Evolutionary conservation across 2,888 invertebrate species (phyloP).

Genomic region (Lordiphosa fenestrarum): DNA sequence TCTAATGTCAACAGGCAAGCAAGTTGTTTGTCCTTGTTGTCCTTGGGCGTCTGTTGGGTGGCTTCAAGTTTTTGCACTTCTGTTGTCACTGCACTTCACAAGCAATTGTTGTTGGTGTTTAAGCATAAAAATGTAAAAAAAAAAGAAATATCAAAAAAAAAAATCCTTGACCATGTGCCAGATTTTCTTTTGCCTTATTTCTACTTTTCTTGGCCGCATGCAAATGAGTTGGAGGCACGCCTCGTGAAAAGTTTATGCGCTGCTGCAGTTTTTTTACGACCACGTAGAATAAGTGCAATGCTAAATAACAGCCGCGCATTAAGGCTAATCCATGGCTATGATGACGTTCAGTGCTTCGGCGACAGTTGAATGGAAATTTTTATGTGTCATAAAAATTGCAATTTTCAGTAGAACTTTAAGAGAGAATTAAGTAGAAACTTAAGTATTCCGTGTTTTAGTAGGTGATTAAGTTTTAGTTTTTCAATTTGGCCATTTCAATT

Average conservation of each 20-base stretch:
- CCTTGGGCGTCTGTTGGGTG: slow-evolving; percentile 42
- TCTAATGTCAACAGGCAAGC: slow-evolving; percentile 68
- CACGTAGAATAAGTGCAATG: slow-evolving; percentile 14
- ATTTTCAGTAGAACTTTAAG: background rate
- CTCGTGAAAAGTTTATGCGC: slow-evolving; percentile 42
- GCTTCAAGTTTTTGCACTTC: slow-evolving; percentile 8
- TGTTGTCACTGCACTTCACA: slow-evolving; percentile 31
- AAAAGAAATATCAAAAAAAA: slow-evolving; percentile 21
- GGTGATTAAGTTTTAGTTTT: no score
- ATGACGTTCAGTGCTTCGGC: slow-evolving; percentile 61
- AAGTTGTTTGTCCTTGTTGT: slow-evolving; percentile 50
- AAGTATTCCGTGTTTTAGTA: background rate
- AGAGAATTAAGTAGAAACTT: background rate
- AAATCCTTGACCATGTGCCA: slow-evolving; percentile 37
- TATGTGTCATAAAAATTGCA: slow-evolving; percentile 54
- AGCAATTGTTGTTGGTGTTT: slow-evolving; percentile 36
- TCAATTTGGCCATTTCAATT: no score
- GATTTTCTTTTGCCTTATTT: slow-evolving; percentile 6
- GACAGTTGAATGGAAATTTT: slow-evolving; percentile 62
- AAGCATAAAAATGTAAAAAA: slow-evolving; percentile 22
- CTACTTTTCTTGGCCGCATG: slow-evolving; percentile 30
- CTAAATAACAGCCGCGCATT: slow-evolving; percentile 46
- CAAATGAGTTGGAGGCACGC: slow-evolving; percentile 52
- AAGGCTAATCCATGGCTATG: slow-evolving; percentile 64
- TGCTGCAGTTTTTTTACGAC: slow-evolving; percentile 46